Conservation (phyloP, 2,113 vertebrate species). For the Polypterus bichir region DNA sequence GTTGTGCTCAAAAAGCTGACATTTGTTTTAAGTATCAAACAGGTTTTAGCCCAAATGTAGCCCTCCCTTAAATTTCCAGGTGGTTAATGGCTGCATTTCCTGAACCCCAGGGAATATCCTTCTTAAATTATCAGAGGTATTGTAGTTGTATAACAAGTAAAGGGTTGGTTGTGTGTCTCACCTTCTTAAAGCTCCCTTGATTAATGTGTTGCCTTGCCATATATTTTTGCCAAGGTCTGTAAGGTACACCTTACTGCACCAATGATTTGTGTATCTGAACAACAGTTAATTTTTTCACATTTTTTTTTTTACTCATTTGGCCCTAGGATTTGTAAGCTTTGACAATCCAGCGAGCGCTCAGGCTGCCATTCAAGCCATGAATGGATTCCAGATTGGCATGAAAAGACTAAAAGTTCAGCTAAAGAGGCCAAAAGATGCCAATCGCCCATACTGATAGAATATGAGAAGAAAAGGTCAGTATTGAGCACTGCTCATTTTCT, state of each 20-base stretch:
- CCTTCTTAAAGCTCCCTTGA: background rate
- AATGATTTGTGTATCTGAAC: too few relatives aligned
- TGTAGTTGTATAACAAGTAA: background rate
- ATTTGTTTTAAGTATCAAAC: too few relatives aligned
- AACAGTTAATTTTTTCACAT: too few relatives aligned
- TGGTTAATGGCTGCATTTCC: too few relatives aligned
- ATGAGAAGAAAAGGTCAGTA: conserved; percentile 44
- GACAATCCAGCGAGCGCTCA: conserved; percentile 84
- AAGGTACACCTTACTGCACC: background rate
- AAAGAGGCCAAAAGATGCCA: conserved; percentile 81
- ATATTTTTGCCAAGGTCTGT: background rate
- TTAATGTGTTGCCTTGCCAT: too few relatives aligned
- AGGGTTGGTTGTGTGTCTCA: background rate
- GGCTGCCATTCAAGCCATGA: conserved; percentile 85
- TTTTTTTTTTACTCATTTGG: conserved; percentile 1
- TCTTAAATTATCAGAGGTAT: background rate
- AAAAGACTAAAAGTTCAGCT: conserved; percentile 87
- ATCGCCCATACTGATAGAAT: conserved; percentile 64
- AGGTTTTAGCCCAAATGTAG: too few relatives aligned
- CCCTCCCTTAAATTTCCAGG: too few relatives aligned
- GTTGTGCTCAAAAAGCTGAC: too few relatives aligned
- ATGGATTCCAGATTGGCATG: conserved; percentile 88
- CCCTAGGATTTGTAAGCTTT: conserved; percentile 79
- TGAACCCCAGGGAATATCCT: too few relatives aligned
- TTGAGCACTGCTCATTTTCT: background rate